Base-by-base conservation (phyloP, 2,113 vertebrate species). In the Semicossyphus pulcher region DNA sequence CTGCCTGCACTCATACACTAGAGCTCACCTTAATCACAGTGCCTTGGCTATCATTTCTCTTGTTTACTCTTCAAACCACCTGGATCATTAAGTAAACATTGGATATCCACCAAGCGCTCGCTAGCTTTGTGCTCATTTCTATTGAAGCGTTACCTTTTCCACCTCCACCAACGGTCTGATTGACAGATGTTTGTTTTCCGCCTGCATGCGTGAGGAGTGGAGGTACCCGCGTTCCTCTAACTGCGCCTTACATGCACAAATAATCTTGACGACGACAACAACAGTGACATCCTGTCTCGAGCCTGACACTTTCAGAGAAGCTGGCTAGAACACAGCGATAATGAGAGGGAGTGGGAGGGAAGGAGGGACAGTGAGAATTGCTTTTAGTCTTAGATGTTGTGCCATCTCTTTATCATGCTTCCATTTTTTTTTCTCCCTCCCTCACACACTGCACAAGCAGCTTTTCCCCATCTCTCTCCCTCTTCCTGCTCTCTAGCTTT, bases 281-380 rank as follows among this genome's bases (percentile, higher is more conserved):
- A 53, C 18, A 44, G 41, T 8, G 47, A 72, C 85, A 60, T 76
- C 76, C 71, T 74, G 70, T 85, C 62, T 78, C 7, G 37, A 63
- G 64, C 39, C 15, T 69, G 84, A 84, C 80, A 74, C 77, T 72
- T 44, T 16, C 62, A 80, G 74, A 80, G 81, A 57, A 77, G 56
- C 61, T 54, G 74, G 72, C 36, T 44, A 47, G 65, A 72, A 68
- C 52, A 62, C 48, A 39, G 37, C 57, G 74, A 68, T 88, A 86
- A 89, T 87, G 85, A 90, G 88, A 80, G 68, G 10, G 78, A 77
- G 86, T 66, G 79, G 86, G 74, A 86, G 79, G 83, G 76, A 67
- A 76, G 67, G 71, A 75, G 66, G 80, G 59, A 86, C 42, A 64
- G 58, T 29, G 73, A 68, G 80, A 77, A 75, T 65, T 71, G 53